These are phyloP conservation scores for Recurvirostra avosetta DNA, from an alignment of 2,113 vertebrate genomes.

Conservation along the genomic window DNA sequence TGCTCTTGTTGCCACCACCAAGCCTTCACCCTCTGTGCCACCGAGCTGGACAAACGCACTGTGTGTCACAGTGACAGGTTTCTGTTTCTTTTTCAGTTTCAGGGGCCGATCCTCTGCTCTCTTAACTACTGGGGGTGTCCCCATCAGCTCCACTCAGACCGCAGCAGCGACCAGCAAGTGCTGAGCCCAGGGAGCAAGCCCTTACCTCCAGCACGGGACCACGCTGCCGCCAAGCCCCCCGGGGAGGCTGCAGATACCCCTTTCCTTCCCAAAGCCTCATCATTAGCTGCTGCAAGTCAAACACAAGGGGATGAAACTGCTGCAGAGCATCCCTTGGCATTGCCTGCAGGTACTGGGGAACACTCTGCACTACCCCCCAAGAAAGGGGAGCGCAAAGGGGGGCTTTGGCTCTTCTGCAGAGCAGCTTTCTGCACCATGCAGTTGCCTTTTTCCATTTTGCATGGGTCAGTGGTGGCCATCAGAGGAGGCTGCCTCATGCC, in stretches of 20 bases:
- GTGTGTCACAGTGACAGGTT: neutral
- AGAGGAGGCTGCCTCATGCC: no score
- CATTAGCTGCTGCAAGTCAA: neutral
- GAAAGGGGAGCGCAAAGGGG: neutral
- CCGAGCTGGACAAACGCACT: neutral
- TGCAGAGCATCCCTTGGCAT: neutral
- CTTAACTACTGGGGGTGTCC: neutral
- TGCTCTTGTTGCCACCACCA: neutral
- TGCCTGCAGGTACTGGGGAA: neutral
- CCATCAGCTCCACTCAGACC: neutral
- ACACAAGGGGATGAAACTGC: neutral
- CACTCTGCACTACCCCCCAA: neutral
- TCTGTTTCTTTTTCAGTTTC: neutral
- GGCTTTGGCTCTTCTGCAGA: neutral
- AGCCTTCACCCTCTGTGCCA: neutral
- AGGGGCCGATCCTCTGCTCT: neutral
- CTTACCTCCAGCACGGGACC: neutral
- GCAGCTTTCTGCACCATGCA: neutral
- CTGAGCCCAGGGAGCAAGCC: neutral
- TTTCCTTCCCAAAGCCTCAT: neutral
- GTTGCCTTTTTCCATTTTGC: neutral
- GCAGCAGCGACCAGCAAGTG: neutral
- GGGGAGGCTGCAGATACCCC: neutral
- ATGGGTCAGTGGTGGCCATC: neutral
- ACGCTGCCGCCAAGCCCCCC: fast-evolving